These are phyloP conservation scores for Coronaproctus castanopsis DNA, from an alignment of 2,888 invertebrate species.

Conservation along the genomic window DNA sequence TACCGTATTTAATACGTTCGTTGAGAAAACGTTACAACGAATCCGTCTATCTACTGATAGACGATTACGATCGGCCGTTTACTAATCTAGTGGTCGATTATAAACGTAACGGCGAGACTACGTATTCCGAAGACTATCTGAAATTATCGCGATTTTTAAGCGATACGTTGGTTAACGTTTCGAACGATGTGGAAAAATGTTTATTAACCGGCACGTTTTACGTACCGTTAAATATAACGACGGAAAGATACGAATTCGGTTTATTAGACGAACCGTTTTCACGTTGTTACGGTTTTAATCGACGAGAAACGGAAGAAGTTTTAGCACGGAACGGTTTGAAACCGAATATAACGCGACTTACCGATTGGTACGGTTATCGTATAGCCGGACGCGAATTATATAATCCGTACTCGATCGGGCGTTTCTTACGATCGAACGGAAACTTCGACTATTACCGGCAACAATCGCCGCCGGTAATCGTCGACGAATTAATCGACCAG, in stretches of 20 bases:
- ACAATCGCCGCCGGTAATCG: neutral
- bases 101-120: neutral
- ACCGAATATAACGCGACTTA: neutral
- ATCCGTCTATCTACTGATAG: neutral
- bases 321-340: neutral
- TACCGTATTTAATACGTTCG: neutral
- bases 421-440: neutral
- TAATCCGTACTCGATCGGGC: neutral
- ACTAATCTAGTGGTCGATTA: neutral
- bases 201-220: neutral
- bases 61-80: neutral
- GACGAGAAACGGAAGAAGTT: neutral
- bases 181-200: neutral
- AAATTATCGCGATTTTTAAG: neutral
- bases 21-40: neutral
- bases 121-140: neutral
- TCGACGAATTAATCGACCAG: neutral
- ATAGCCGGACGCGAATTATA: neutral
- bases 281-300: neutral
- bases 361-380: neutral
- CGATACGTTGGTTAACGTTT: neutral
- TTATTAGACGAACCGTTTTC: neutral
- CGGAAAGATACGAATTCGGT: neutral
- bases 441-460: neutral
- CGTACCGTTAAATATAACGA: neutral